A percentile compares a stretch with the other conserved stretches of the same genome.
Evolutionary conservation across 2,113 vertebrate genomes (phyloP).

Genomic region (Pristiophorus japonicus): DNA sequence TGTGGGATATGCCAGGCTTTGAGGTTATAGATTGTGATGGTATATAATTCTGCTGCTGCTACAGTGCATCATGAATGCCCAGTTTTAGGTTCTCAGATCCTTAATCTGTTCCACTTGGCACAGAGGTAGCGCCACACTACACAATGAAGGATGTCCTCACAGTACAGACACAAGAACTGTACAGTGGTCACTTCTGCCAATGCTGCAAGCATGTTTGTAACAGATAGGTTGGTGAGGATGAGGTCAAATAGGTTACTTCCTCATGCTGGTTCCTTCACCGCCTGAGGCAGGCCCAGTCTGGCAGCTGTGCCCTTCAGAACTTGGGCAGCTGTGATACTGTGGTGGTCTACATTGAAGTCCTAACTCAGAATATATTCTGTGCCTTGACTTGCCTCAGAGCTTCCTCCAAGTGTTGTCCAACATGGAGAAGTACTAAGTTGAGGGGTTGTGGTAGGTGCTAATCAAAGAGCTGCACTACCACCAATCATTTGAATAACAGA

Average conservation of each 20-base stretch:
- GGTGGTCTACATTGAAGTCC: neutral
- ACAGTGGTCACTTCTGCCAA: neutral
- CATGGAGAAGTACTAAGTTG: neutral
- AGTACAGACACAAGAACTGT: neutral
- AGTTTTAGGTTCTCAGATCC: neutral
- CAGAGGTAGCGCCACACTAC: neutral
- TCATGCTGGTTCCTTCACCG: neutral
- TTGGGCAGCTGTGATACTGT: neutral
- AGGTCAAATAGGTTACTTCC: neutral
- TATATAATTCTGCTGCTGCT: neutral
- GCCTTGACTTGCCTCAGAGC: neutral
- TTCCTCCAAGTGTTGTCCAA: neutral
- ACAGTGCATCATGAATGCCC: neutral
- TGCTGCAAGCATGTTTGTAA: neutral
- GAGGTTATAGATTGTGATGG: too few species aligned
- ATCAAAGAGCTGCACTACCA: neutral
- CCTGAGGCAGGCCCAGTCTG: neutral
- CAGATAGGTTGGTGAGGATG: neutral
- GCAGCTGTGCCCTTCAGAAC: neutral
- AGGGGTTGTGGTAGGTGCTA: neutral
- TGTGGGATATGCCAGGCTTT: too few species aligned
- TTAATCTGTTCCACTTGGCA: neutral
- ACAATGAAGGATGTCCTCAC: too few species aligned
- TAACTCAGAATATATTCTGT: neutral
- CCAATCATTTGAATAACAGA: neutral